A percentile compares a stretch with the other conserved stretches of the same genome.
phyloP scores from a whole-genome alignment of 2,888 invertebrate genomes.

The Acleris laterana region DNA sequence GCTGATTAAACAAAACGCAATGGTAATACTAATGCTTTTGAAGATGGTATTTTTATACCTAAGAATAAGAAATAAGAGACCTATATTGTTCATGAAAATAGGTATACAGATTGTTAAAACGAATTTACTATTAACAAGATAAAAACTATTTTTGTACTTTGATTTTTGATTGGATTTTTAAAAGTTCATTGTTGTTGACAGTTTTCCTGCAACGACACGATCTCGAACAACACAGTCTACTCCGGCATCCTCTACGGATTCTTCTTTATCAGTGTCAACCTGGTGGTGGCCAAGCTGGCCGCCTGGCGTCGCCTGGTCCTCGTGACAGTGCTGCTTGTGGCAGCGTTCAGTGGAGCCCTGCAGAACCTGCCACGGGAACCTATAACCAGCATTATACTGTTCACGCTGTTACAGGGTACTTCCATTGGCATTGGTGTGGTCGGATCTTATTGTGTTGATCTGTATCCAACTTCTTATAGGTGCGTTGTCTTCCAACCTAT shows the following conservation, averaged over 20 bases:
- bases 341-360: conserved; percentile 80
- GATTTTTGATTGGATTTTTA: too few relatives aligned
- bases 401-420: conserved; percentile 55
- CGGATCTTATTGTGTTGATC: conserved; percentile 59
- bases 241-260: conserved; percentile 85
- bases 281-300: conserved; percentile 68
- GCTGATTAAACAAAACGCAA: too few relatives aligned
- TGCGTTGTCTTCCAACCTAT: conserved; percentile 40
- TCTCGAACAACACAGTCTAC: conserved; percentile 83
- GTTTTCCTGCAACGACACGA: conserved; percentile 67
- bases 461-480: conserved; percentile 66
- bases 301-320: conserved; percentile 78
- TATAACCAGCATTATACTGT: conserved; percentile 54
- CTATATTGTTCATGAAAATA: too few relatives aligned
- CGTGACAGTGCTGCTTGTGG: conserved; percentile 66
- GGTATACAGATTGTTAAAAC: too few relatives aligned
- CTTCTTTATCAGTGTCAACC: conserved; percentile 81
- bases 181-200: too few relatives aligned
- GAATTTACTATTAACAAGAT: too few relatives aligned
- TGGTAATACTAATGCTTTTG: too few relatives aligned
- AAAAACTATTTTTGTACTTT: too few relatives aligned
- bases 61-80: too few relatives aligned
- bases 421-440: conserved; percentile 55
- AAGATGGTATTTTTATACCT: too few relatives aligned
- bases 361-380: conserved; percentile 68